phyloP scores from a whole-genome alignment of 2,113 vertebrate species.

The Abramis brama region DNA sequence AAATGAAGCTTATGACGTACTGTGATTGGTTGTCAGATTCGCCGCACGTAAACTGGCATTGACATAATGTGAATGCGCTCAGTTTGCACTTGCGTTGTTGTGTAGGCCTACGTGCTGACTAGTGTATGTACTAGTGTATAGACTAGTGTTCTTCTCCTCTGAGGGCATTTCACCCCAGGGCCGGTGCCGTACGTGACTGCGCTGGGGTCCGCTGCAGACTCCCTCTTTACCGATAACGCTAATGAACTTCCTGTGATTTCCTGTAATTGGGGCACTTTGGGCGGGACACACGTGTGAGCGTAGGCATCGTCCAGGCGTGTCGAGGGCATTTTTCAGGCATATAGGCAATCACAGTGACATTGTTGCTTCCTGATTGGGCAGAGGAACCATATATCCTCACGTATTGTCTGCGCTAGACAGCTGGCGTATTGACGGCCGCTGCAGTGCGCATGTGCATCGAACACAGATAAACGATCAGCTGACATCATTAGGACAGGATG shows the following conservation, averaged over 20 bases:
- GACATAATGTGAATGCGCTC: not conserved
- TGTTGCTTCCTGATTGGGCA: slow-evolving; percentile 18
- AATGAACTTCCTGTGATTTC: slow-evolving; percentile 66
- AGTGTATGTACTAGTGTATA: slow-evolving; percentile 17
- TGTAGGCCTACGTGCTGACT: slow-evolving; percentile 45
- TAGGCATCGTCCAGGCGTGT: slow-evolving; percentile 22
- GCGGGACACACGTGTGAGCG: slow-evolving; percentile 42
- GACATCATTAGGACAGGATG: slow-evolving; percentile 25
- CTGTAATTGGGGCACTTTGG: slow-evolving; percentile 60
- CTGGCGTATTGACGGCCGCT: not conserved
- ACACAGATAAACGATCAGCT: slow-evolving; percentile 12
- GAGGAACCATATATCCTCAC: slow-evolving; percentile 27
- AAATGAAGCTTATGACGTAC: not conserved
- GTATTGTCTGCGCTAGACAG: slow-evolving; percentile 2
- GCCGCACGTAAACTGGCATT: not conserved
- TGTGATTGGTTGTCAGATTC: not conserved
- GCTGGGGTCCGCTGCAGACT: slow-evolving; percentile 53
- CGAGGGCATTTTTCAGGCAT: not conserved
- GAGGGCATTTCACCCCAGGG: slow-evolving; percentile 51
- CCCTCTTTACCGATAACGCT: slow-evolving; percentile 60
- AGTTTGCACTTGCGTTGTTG: slow-evolving; percentile 23
- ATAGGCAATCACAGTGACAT: not conserved
- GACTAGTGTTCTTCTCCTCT: slow-evolving; percentile 24
- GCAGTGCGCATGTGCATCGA: not conserved
- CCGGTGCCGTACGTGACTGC: slow-evolving; percentile 61